Base-by-base conservation (phyloP, 2,888 invertebrate genomes). In the Hipparchia semele region DNA sequence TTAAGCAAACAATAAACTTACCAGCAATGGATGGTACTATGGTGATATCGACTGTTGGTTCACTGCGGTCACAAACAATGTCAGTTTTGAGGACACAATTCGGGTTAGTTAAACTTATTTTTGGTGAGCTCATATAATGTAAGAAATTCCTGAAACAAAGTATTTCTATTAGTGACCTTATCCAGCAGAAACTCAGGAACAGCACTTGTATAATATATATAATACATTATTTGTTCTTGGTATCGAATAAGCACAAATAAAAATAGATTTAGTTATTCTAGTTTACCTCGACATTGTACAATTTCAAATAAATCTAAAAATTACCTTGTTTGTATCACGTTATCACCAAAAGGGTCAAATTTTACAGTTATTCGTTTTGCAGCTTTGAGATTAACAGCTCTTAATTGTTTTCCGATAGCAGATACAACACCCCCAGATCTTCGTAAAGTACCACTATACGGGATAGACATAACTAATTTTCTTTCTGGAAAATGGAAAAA, bases 331-430 rank as follows among this genome's bases (percentile, higher is more conserved):
- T 95, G 95, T 75, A 90, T 92, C 73, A 96, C 96, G 89, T 96
- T 96, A 80, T 96, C 94, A 80, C 96, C 95, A 88, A 98, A 98
- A 5, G 98, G 98, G 91, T 98, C 98, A 84, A 98, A 98, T 89
- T 96, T 96, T 69, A 98, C 95, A 69, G 95, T 95, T 74, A 98
- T 95, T 88, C 95, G 95, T 82, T 96, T 96, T 0, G 97, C 96
- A 61, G 97, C 97, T 86, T 97, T 97, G 74, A 98, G 94, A 93
- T 96, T 97, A 9, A 98, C 88, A 77, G 87, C 82, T 84, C 94
- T 95, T 70, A 97, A 80, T 87, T 98, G 96, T 89, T 97, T 96
- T 68, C 89, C 90, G 80, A 98, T 96, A 61, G 97, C 97, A 82
- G 96, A 95, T 68, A 96, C 94, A 71, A 97, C 81, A 75, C 97